Conservation (phyloP, 2,113 vertebrate species). For the Ascaphus truei region DNA sequence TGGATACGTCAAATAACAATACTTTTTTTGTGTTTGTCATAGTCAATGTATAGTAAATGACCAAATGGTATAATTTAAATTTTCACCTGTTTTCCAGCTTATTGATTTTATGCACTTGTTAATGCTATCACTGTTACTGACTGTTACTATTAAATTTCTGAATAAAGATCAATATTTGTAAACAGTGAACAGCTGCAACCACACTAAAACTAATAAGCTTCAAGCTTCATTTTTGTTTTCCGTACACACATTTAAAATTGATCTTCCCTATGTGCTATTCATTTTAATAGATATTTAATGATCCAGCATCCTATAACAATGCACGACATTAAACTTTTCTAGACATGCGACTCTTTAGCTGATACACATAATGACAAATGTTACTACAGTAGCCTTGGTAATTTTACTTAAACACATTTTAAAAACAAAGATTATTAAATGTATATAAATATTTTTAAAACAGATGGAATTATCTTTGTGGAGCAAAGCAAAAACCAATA, state of each 20-base stretch:
- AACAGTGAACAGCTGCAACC: neutral
- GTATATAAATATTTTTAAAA: too few species aligned
- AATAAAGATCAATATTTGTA: neutral
- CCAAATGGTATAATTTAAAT: too few species aligned
- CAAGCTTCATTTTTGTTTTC: neutral
- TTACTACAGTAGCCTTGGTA: neutral
- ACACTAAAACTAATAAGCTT: neutral
- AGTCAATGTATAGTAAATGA: too few species aligned
- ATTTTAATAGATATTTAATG: slow-evolving; percentile 19
- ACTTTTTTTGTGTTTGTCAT: too few species aligned
- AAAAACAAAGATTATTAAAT: neutral
- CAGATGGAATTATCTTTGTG: too few species aligned
- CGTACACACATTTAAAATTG: slow-evolving; percentile 13
- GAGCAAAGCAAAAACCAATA: too few species aligned
- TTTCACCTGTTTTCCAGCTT: neutral
- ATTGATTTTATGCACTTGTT: neutral
- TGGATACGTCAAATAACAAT: too few species aligned
- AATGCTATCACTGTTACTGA: neutral
- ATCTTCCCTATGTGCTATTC: neutral
- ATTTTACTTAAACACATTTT: too few species aligned
- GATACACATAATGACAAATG: neutral
- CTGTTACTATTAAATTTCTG: too few species aligned
- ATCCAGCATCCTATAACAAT: slow-evolving; percentile 14
- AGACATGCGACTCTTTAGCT: neutral
- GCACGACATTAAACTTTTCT: neutral